A percentile compares a stretch with the other conserved stretches of the same genome.
phyloP scores from a whole-genome alignment of 2,888 invertebrate species.

The Ptychoptera albimana region DNA sequence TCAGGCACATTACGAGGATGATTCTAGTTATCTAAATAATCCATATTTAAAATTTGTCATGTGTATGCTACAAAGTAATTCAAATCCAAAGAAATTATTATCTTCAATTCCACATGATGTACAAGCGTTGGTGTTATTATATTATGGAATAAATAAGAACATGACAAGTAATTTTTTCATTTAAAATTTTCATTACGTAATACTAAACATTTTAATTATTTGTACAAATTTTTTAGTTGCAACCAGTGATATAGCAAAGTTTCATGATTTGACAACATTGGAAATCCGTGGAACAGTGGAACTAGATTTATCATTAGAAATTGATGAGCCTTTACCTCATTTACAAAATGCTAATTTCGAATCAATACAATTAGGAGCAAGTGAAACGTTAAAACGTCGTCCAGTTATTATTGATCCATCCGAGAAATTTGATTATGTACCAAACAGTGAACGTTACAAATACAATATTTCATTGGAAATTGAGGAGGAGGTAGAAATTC shows the following conservation, averaged over 20 bases:
- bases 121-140: conserved; percentile 39
- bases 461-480: conserved; percentile 14
- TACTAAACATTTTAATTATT: conserved; percentile 1
- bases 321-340: conserved; percentile 32
- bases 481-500: conserved; percentile 34
- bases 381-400: conserved; percentile 24
- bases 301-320: conserved; percentile 29
- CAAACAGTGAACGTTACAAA: conserved; percentile 20
- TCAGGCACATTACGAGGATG: conserved; percentile 30
- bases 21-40: conserved; percentile 26
- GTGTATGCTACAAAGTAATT: conserved; percentile 35
- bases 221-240: too few relatives aligned
- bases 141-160: conserved; percentile 28
- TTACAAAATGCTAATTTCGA: conserved; percentile 39
- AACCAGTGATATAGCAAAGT: conserved; percentile 21
- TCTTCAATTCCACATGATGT: conserved; percentile 32
- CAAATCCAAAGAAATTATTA: conserved; percentile 27
- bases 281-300: conserved; percentile 41
- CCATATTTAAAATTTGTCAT: conserved; percentile 34
- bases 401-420: conserved; percentile 23
- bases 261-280: conserved; percentile 35
- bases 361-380: conserved; percentile 29
- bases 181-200: background rate
- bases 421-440: conserved; percentile 27
- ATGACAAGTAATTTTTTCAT: background rate